phyloP scores from a whole-genome alignment of 2,113 vertebrate genomes.

The Scomber japonicus region DNA sequence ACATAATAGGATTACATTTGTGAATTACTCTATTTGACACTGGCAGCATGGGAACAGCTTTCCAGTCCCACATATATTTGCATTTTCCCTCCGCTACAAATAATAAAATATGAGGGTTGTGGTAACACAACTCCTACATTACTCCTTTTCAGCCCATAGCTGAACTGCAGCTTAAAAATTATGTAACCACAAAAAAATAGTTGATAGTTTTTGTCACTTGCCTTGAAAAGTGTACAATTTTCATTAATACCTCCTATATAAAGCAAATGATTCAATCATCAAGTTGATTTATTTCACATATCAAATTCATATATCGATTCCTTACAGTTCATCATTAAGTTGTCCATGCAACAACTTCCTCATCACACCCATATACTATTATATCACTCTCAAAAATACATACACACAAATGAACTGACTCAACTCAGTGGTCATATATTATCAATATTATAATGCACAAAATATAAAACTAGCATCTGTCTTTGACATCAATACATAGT shows the following conservation, averaged over 20 bases:
- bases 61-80: too few relatives aligned
- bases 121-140: too few relatives aligned
- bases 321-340: constrained; percentile 59
- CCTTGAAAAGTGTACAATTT: background rate
- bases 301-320: constrained; percentile 53
- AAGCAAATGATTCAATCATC: constrained; percentile 28
- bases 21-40: background rate
- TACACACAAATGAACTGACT: constrained; percentile 55
- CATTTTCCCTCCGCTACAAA: too few relatives aligned
- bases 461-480: constrained; percentile 78
- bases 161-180: too few relatives aligned
- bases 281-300: constrained; percentile 73
- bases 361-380: constrained; percentile 52
- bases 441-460: constrained; percentile 67
- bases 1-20: too few relatives aligned
- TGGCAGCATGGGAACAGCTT: background rate
- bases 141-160: too few relatives aligned
- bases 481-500: constrained; percentile 70
- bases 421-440: constrained; percentile 62
- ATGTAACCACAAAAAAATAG: too few relatives aligned
- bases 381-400: constrained; percentile 57
- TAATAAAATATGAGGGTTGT: too few relatives aligned
- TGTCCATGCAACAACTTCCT: constrained; percentile 68
- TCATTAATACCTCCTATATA: background rate
- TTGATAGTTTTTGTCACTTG: background rate